phyloP scores from a whole-genome alignment of 2,113 vertebrate genomes.

The Pseudopodoces humilis region DNA sequence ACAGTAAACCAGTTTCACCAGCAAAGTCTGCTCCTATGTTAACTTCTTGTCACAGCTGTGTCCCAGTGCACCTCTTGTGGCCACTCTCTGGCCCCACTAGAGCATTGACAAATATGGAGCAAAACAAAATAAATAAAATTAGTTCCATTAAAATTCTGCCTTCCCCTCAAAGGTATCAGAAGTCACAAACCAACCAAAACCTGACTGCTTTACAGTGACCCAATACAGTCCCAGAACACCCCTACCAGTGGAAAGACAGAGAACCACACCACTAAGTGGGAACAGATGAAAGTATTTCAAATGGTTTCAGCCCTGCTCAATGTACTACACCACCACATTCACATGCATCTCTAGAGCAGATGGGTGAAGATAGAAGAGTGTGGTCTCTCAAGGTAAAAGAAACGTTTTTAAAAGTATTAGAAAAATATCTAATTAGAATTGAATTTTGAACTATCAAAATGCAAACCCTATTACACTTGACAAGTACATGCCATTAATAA shows the following conservation, averaged over 20 bases:
- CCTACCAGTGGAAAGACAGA: background rate
- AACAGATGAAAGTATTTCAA: background rate
- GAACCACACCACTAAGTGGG: background rate
- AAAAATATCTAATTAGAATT: background rate
- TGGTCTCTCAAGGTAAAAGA: background rate
- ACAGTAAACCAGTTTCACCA: background rate
- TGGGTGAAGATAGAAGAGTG: background rate
- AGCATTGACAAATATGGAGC: background rate
- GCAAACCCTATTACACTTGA: background rate
- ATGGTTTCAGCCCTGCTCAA: background rate
- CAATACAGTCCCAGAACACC: background rate
- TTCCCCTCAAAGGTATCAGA: background rate
- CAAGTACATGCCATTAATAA: background rate
- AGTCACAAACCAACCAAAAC: background rate
- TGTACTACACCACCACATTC: background rate
- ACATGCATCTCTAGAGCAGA: background rate
- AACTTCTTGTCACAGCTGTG: background rate
- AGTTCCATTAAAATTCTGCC: background rate
- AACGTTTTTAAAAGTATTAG: background rate
- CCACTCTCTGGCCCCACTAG: background rate
- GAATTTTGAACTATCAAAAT: background rate
- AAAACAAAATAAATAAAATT: background rate
- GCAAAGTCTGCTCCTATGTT: background rate
- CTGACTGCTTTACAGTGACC: background rate
- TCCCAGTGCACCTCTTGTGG: background rate